A percentile compares a stretch with the other conserved stretches of the same genome.
These are phyloP conservation scores for Pheucticus melanocephalus DNA, from an alignment of 2,113 vertebrate species.

Conservation along the genomic window DNA sequence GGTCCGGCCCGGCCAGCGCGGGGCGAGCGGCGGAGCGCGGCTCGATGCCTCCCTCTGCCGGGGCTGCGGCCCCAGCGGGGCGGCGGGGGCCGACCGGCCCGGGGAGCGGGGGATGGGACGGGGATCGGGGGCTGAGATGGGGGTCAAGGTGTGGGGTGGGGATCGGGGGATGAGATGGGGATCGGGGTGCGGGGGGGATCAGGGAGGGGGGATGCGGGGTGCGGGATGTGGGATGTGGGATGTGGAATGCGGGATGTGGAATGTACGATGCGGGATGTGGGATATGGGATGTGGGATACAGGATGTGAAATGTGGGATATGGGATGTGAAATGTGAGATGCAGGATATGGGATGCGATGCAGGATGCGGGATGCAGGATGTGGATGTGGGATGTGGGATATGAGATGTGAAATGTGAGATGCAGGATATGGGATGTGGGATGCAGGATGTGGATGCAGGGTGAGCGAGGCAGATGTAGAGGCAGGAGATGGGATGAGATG, in stretches of 20 bases:
- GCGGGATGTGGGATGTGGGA: fast-evolving
- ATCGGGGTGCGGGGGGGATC: too few species aligned
- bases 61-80: background rate
- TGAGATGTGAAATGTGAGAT: too few species aligned
- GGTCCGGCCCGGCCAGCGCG: background rate
- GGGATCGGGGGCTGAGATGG: too few species aligned
- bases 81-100: too few species aligned
- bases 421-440: fast-evolving
- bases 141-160: too few species aligned
- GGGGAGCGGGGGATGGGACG: too few species aligned
- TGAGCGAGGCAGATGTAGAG: background rate
- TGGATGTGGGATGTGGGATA: too few species aligned
- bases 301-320: background rate
- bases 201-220: too few species aligned
- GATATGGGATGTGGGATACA: fast-evolving
- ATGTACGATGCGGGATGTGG: background rate
- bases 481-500: background rate
- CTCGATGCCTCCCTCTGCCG: constrained; percentile 24
- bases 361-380: fast-evolving
- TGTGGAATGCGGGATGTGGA: background rate
- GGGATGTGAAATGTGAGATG: background rate
- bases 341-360: fast-evolving
- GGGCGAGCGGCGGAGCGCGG: background rate
- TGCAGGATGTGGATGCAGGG: background rate
- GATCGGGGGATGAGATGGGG: too few species aligned